A percentile compares a stretch with the other conserved stretches of the same genome.
Evolutionary conservation across 2,797 vertebrate genomes (phyloP).

Genomic region (Parauchenoglanis ngamensis): DNA sequence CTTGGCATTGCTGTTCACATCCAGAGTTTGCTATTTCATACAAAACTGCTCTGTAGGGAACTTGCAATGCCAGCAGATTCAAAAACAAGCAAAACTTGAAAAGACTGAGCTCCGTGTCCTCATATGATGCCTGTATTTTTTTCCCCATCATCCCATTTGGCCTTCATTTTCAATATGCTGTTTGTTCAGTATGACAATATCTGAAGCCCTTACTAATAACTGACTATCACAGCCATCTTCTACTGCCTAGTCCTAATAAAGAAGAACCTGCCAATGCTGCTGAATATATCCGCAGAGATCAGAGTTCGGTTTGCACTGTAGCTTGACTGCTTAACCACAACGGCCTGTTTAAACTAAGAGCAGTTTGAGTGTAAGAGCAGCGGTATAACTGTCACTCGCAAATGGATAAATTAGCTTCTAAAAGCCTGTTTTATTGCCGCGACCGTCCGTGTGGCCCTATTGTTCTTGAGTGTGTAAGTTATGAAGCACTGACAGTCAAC

Average conservation of each 20-base stretch:
- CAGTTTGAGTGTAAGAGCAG: slow-evolving; percentile 33
- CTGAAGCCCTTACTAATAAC: not conserved
- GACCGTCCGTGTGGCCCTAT: slow-evolving; percentile 9
- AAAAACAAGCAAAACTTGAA: slow-evolving; percentile 25
- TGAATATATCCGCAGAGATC: slow-evolving; percentile 26
- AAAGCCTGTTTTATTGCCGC: slow-evolving; percentile 30
- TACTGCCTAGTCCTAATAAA: slow-evolving; percentile 13
- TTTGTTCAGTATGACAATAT: not conserved
- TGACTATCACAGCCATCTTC: not conserved
- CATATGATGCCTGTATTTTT: not conserved
- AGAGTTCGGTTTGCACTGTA: slow-evolving; percentile 30
- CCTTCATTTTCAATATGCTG: not conserved
- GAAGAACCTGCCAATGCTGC: slow-evolving; percentile 16
- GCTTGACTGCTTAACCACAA: slow-evolving; percentile 27
- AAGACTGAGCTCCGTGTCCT: slow-evolving; percentile 16
- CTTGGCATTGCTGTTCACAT: slow-evolving; percentile 64
- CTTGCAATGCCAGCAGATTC: slow-evolving; percentile 51
- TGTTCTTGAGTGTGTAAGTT: slow-evolving; percentile 14
- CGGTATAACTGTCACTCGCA: slow-evolving; percentile 34
- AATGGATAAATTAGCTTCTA: slow-evolving; percentile 37
- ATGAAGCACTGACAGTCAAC: slow-evolving; percentile 3
- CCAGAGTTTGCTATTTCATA: slow-evolving; percentile 64
- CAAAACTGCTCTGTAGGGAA: slow-evolving; percentile 57
- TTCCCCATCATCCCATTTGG: not conserved
- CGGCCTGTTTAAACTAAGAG: slow-evolving; percentile 28